Conservation (phyloP, 2,888 invertebrate species). For the Polymixis lichenea region DNA sequence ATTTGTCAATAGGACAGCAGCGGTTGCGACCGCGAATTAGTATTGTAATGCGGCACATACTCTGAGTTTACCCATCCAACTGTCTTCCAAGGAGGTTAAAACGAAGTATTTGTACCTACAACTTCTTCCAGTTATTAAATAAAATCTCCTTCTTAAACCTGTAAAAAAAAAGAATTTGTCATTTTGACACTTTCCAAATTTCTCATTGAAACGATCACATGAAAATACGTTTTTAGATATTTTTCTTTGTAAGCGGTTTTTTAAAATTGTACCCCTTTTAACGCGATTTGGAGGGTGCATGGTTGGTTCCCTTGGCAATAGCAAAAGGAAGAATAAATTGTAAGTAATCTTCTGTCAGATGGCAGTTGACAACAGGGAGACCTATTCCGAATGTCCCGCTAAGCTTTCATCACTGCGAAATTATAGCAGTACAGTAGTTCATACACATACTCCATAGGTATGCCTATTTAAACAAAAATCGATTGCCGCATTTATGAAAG, state of each 20-base stretch:
- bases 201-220: background rate
- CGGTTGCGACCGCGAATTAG: background rate
- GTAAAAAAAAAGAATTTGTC: background rate
- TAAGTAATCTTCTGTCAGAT: conserved; percentile 4
- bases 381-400: background rate
- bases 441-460: no score
- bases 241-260: background rate
- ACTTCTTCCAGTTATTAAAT: background rate
- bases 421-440: background rate
- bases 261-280: background rate
- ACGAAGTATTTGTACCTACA: background rate
- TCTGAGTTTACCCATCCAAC: no score
- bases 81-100: background rate
- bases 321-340: background rate
- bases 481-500: no score
- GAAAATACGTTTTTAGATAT: background rate
- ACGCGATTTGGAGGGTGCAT: background rate
- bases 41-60: background rate
- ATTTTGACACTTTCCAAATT: background rate
- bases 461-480: no score
- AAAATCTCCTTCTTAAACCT: conserved; percentile 1
- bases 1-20: background rate
- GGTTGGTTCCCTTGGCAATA: background rate
- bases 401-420: background rate
- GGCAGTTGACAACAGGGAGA: background rate